A percentile compares a stretch with the other conserved stretches of the same genome.
These are phyloP conservation scores for Hermatobates lingyangjiaoensis DNA, from an alignment of 1,140 invertebrate species.

Conservation along the genomic window DNA sequence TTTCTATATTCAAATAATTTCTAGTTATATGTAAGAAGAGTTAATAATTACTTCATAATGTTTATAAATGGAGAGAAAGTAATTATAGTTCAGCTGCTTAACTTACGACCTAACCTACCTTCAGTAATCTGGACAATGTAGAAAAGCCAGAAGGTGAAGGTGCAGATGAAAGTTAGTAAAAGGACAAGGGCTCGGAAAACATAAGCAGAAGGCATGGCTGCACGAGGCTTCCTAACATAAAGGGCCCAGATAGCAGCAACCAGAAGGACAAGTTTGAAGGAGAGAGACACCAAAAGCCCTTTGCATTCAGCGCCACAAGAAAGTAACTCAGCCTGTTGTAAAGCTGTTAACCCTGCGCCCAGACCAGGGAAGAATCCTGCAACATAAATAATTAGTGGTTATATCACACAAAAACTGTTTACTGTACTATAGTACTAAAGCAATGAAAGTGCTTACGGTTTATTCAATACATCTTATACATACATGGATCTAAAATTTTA, in stretches of 20 bases:
- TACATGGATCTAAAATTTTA: too few relatives aligned
- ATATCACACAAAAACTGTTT: neutral
- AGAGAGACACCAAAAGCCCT: slow-evolving; percentile 74
- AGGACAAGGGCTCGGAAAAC: slow-evolving; percentile 74
- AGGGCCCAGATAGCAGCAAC: slow-evolving; percentile 82
- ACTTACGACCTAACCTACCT: too few relatives aligned
- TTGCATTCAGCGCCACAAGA: slow-evolving; percentile 70
- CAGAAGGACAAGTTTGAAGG: slow-evolving; percentile 81
- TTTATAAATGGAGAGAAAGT: too few relatives aligned
- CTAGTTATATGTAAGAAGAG: too few relatives aligned
- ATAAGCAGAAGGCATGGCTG: slow-evolving; percentile 85
- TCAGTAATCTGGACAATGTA: slow-evolving; percentile 62
- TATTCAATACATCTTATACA: too few relatives aligned
- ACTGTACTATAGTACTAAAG: too few relatives aligned
- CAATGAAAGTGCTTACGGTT: too few relatives aligned
- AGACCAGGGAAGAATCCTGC: slow-evolving; percentile 17
- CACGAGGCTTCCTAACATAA: slow-evolving; percentile 49
- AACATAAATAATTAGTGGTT: slow-evolving; percentile 5
- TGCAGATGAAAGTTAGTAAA: slow-evolving; percentile 75
- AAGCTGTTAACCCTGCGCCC: slow-evolving; percentile 15
- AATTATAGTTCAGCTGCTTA: too few relatives aligned
- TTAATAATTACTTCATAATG: too few relatives aligned
- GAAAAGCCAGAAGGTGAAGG: slow-evolving; percentile 93
- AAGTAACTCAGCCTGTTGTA: slow-evolving; percentile 29
- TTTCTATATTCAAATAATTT: too few relatives aligned